Conservation (phyloP, 2,888 invertebrate genomes). For the Altica lythri region DNA sequence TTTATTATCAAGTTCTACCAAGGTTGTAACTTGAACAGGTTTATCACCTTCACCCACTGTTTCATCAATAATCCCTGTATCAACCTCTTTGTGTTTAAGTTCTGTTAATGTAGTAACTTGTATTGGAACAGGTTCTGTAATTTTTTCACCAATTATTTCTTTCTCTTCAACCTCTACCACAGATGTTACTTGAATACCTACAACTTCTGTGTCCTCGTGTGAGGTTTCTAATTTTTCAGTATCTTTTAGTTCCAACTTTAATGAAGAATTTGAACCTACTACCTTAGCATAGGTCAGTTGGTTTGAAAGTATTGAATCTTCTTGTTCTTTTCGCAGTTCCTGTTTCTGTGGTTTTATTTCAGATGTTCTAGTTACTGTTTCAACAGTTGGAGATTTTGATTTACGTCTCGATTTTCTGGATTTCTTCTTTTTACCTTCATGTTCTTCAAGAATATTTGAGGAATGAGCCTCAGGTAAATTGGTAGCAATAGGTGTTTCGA, state of each 20-base stretch:
- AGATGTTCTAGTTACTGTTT: not conserved
- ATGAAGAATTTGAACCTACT: conserved; percentile 17
- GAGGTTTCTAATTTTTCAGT: conserved; percentile 1
- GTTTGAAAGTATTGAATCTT: conserved; percentile 18
- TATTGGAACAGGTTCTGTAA: not conserved
- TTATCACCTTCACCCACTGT: too few species aligned
- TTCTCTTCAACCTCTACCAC: not conserved
- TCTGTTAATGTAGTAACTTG: too few species aligned
- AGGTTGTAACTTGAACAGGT: too few species aligned
- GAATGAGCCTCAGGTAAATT: not conserved
- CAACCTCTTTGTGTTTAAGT: conserved; percentile 7
- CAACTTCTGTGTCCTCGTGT: too few species aligned
- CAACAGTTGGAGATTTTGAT: conserved; percentile 2
- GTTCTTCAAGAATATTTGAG: not conserved
- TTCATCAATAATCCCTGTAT: conserved; percentile 12
- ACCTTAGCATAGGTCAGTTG: conserved; percentile 30
- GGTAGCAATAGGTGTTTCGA: too few species aligned
- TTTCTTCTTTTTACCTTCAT: conserved; percentile 2
- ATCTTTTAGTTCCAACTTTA: not conserved
- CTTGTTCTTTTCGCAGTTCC: conserved; percentile 10
- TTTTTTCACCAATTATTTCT: not conserved
- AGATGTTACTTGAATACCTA: too few species aligned
- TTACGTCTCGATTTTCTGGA: conserved; percentile 21
- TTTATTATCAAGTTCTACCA: too few species aligned
- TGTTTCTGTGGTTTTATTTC: not conserved